A percentile compares a stretch with the other conserved stretches of the same genome.
Conservation (phyloP, 2,888 invertebrate species). For the Drepana falcataria region DNA sequence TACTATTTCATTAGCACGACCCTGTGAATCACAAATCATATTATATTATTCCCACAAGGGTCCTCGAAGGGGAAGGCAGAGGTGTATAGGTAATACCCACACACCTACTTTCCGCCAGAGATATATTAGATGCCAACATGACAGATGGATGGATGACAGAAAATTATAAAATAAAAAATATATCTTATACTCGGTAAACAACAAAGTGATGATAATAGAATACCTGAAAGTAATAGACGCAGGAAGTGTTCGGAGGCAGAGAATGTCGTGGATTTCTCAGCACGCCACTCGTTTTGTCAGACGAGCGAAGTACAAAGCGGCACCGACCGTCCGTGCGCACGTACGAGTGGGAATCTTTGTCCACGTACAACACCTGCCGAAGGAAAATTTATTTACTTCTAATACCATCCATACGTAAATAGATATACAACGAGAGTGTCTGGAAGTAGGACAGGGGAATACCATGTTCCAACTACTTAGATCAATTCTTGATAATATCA, state of each 20-base stretch:
- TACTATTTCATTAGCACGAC: constrained; percentile 86
- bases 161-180: not conserved
- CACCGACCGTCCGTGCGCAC: constrained; percentile 86
- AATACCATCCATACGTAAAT: not conserved
- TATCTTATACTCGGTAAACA: not conserved
- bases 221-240: constrained; percentile 86
- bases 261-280: constrained; percentile 88
- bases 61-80: no score
- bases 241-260: constrained; percentile 89
- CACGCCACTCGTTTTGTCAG: constrained; percentile 85
- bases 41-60: no score
- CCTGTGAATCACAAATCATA: constrained; percentile 52
- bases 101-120: no score
- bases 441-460: no score
- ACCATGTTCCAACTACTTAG: no score
- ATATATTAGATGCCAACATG: no score
- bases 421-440: no score
- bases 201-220: not conserved
- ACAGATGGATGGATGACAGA: no score
- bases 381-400: constrained; percentile 10
- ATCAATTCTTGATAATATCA: no score
- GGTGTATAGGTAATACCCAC: no score
- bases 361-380: constrained; percentile 84
- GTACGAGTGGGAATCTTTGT: constrained; percentile 86
- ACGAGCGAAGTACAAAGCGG: constrained; percentile 86